Evolutionary conservation across 2,113 vertebrate genomes (phyloP), one percentile per base, ranked within the genome.

Genomic region (Orthonyx spaldingii): DNA sequence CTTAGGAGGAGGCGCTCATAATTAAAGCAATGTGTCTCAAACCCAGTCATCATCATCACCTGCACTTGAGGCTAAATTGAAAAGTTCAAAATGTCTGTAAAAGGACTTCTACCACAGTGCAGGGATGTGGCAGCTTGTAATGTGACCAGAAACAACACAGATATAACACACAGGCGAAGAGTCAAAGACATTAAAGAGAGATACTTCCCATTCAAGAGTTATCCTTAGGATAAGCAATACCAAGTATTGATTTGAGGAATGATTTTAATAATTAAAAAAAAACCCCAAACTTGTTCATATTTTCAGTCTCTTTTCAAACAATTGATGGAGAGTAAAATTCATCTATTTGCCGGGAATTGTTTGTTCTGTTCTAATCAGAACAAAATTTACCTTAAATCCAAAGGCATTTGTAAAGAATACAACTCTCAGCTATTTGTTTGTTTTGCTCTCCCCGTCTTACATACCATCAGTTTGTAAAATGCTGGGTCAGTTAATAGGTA

Each of bases 401-500:
- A 95, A 97, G 91, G 87, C 64, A 95, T 95, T 97, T 96, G 89
- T 85, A 94, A 94, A 93, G 89, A 96, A 95, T 91, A 96, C 87
- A 75, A 70, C 85, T 84, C 93, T 89, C 66, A 93, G 78, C 87
- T 92, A 94, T 97, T 96, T 95, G 85, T 96, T 97, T 97, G 96
- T 89, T 97, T 97, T 97, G 94, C 69, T 68, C 95, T 95, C 89
- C 94, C 72, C 13, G 82, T 95, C 97, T 96, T 97, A 95, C 84
- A 92, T 96, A 94, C 95, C 96, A 96, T 93, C 96, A 95, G 81
- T 97, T 90, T 93, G 96, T 97, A 96, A 97, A 97, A 97, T 95
- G 94, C 94, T 94, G 76, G 89, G 95, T 92, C 94, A 93, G 96
- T 95, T 94, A 98, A 93, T 98, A 96, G 90, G 98, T 98, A 98